Evolutionary conservation across 1,140 invertebrate genomes (phyloP).

Genomic region (Hyles euphorbiae): DNA sequence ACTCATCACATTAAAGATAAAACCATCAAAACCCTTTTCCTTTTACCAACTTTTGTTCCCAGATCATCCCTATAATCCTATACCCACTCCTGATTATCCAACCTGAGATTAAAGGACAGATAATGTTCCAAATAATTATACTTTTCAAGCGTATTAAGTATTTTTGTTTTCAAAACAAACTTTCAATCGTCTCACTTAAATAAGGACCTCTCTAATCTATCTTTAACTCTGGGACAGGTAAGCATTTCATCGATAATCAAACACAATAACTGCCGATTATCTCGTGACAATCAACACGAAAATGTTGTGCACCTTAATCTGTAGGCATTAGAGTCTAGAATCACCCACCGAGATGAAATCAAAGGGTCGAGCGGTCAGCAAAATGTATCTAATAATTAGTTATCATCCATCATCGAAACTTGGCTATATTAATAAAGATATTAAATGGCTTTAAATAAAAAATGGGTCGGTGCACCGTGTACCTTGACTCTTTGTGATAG

Average conservation of each 20-base stretch:
- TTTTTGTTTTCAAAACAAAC: no score
- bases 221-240: conserved; percentile 46
- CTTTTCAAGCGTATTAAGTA: no score
- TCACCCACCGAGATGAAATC: conserved; percentile 11
- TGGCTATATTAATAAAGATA: conserved; percentile 73
- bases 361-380: conserved; percentile 58
- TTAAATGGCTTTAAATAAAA: conserved; percentile 55
- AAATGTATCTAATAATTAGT: conserved; percentile 75
- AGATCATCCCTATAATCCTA: no score
- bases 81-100: no score
- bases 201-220: conserved; percentile 38
- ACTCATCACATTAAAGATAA: no score
- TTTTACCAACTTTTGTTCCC: no score
- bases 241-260: conserved; percentile 63
- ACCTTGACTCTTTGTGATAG: conserved; percentile 19
- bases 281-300: conserved; percentile 38
- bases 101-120: no score
- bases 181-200: background rate
- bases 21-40: no score
- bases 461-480: conserved; percentile 13
- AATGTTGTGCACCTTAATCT: conserved; percentile 21
- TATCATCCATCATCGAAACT: conserved; percentile 71
- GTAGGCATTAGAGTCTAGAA: conserved; percentile 24
- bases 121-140: no score
- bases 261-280: conserved; percentile 67